phyloP scores from a whole-genome alignment of 2,888 invertebrate species.

The Acronicta leporina region DNA sequence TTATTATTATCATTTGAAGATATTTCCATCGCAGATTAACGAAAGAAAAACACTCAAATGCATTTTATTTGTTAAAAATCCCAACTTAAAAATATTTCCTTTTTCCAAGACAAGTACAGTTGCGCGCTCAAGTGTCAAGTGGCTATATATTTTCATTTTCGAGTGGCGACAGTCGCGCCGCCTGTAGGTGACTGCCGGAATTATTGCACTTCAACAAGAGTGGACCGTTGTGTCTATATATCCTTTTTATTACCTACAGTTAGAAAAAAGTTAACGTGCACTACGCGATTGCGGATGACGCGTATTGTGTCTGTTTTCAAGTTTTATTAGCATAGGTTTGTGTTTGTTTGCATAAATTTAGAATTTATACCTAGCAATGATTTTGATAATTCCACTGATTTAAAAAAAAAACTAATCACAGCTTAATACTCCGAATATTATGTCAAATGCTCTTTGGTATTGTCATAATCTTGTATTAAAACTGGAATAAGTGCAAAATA shows the following conservation, averaged over 20 bases:
- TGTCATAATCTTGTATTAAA: too few species aligned
- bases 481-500: too few species aligned
- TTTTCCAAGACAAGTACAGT: constrained; percentile 63
- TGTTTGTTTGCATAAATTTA: too few species aligned
- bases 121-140: constrained; percentile 69
- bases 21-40: not conserved
- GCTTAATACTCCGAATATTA: too few species aligned
- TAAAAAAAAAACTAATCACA: too few species aligned
- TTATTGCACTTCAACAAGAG: constrained; percentile 77
- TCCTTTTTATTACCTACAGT: constrained; percentile 75
- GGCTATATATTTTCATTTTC: constrained; percentile 77
- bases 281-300: constrained; percentile 48
- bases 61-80: constrained; percentile 29
- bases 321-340: constrained; percentile 66
- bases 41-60: constrained; percentile 6
- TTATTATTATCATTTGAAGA: too few species aligned
- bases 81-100: constrained; percentile 48
- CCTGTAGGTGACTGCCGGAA: constrained; percentile 79
- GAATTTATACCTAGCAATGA: too few species aligned
- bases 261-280: constrained; percentile 60
- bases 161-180: constrained; percentile 73
- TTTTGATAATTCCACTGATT: too few species aligned
- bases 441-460: too few species aligned
- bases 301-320: constrained; percentile 68
- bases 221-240: constrained; percentile 64